Base-by-base conservation (phyloP, 2,113 vertebrate genomes). In the Chauna torquata region DNA sequence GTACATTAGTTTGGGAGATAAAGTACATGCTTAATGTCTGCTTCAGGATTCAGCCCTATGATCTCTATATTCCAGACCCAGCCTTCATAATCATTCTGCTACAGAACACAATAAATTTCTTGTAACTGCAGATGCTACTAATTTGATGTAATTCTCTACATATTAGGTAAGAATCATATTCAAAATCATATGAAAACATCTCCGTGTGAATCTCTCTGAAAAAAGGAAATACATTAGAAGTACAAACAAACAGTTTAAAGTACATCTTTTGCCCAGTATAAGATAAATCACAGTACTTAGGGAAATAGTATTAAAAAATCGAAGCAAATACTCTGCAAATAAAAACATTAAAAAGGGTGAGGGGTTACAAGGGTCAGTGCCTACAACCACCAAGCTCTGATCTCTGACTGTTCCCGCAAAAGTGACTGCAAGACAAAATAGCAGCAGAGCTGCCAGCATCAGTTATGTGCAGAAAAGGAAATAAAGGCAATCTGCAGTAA, bases 1-100 rank as follows among this genome's bases (percentile, higher is more conserved):
- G 90, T 52, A 86, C 91, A 84, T 95, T 94, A 94, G 75, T 58
- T 76, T 55, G 64, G 68, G 72, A 95, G 94, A 97, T 92, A 88
- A 96, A 96, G 87, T 24, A 62, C 62, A 62, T 20, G 64, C 64
- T 90, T 82, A 77, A 85, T 74, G 90, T 55, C 82, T 94, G 88
- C 91, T 91, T 79, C 87, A 86, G 92, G 62, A 94, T 90, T 91
- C 94, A 82, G 82, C 36, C 90, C 66, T 52, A 45, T 3, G 58
- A 88, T 82, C 82, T 11, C 66, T 27, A 2, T 30, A 59, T 58
- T 74, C 71, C 49, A 90, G 75, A 66, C 12, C 50, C 90, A 85
- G 84, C 3, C 87, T 77, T 25, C 64, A 24, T 6, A 47, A 93
- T 50, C 25, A 22, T 66, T 70, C 49, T 91, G 71, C 76, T 70